Evolutionary conservation across 2,113 vertebrate species (phyloP), one percentile per base, ranked within the genome.

Genomic region (Glaucomys volans): DNA sequence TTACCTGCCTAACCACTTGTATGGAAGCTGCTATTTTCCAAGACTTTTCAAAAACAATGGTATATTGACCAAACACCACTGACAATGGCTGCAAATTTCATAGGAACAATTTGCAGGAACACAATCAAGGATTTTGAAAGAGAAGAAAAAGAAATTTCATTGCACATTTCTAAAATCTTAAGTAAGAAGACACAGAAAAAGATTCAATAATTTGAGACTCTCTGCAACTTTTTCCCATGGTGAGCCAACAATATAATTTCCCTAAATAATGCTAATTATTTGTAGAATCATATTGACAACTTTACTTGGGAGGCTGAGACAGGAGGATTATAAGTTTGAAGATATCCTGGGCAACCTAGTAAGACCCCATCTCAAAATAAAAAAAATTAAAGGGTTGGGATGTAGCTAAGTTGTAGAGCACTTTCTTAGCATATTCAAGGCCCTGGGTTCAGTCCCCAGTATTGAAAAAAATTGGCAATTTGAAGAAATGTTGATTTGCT

Each of bases 191-290:
- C 30, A 50, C 22, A 42, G 52, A 90, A 74, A 52, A 94, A 84
- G 62, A 87, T 87, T 87, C 72, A 69, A 37, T 87, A 83, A 83
- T 28, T 76, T 71, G 40, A 28, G 59, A 14, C 62, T 75, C 66
- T 89, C 52, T 79, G 35, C 12, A 81, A 66, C 28, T 35, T 91
- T 95, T 95, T 90, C 54, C 90, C 91, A 35, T 88, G 81, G 64
- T 62, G 18, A 94, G 47, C 57, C 82, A 81, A 80, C 66, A 81
- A 62, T 24, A 30, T 2, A 76, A 40, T 81, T 50, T 76, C 42
- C 42, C n/a, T 44, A 82, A 96, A 37, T 44, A 80, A 80, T 80
- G n/a, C 35, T 93, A 91, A 94, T 91, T 87, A 72, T 93, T 83
- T 50, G 30, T 91, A 91, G 64, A 91, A 72, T 52, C 87, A 67